Percentiles rank a stretch among this genome's conserved stretches.
phyloP scores from a whole-genome alignment of 2,797 vertebrate species.

The Channa striata region DNA sequence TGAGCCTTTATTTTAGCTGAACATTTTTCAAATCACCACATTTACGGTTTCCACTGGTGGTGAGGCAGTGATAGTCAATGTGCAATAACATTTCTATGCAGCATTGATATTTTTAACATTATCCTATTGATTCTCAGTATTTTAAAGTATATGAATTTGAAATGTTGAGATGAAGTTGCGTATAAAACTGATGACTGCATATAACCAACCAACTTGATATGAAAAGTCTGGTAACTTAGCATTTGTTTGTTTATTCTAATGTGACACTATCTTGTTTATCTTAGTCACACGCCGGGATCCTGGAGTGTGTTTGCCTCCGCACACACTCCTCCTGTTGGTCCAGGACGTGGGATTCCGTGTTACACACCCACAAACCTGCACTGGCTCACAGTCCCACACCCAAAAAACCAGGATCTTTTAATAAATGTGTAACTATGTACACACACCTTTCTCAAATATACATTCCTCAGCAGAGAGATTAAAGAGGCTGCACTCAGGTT shows the following conservation, averaged over 20 bases:
- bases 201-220: neutral
- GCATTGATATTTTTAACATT: too few relatives aligned
- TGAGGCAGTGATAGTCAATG: neutral
- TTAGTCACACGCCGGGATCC: conserved; percentile 72
- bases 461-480: conserved; percentile 80
- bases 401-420: conserved; percentile 85
- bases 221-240: neutral
- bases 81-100: too few relatives aligned
- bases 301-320: conserved; percentile 77
- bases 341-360: conserved; percentile 76
- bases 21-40: neutral
- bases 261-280: conserved; percentile 48
- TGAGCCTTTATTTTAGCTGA: neutral
- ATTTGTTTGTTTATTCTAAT: conserved; percentile 60
- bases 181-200: neutral
- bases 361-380: conserved; percentile 70
- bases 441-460: conserved; percentile 89
- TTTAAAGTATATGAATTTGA: neutral
- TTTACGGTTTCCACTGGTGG: neutral
- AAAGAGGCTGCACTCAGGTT: conserved; percentile 71
- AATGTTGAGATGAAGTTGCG: neutral
- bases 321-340: conserved; percentile 58
- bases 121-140: neutral
- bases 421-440: conserved; percentile 85
- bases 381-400: conserved; percentile 78